Percentiles rank a stretch among this genome's conserved stretches.
These are phyloP conservation scores for Gracilinanus agilis DNA, from an alignment of 2,113 vertebrate genomes.

Conservation along the genomic window DNA sequence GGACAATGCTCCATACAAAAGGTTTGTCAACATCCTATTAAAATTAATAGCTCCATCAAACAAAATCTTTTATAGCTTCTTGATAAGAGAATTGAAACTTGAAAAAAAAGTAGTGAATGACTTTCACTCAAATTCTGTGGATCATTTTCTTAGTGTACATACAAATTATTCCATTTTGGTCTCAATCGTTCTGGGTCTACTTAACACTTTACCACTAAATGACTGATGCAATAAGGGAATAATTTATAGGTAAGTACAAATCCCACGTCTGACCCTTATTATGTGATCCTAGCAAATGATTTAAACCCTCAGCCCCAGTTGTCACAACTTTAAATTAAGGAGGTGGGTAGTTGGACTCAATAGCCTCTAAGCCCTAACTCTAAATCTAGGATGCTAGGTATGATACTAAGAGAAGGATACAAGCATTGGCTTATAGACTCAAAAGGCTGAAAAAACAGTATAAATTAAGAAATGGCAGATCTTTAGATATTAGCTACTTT, in stretches of 20 bases:
- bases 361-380: background rate
- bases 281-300: background rate
- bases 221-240: background rate
- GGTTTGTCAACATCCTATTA: no score
- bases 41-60: background rate
- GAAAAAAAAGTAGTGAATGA: background rate
- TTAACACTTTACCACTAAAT: background rate
- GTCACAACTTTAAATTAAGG: background rate
- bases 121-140: background rate
- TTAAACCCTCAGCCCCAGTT: background rate
- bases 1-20: background rate
- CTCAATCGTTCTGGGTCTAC: background rate
- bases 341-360: background rate
- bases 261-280: background rate
- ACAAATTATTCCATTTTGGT: background rate
- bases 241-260: background rate
- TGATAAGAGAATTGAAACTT: background rate
- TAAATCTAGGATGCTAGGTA: background rate
- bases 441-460: background rate
- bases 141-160: background rate
- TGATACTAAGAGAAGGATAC: background rate
- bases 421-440: background rate
- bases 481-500: background rate
- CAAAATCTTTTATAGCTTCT: background rate
- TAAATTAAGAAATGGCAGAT: background rate